Conservation (phyloP, 2,888 invertebrate genomes). For the Lottia scabra region DNA sequence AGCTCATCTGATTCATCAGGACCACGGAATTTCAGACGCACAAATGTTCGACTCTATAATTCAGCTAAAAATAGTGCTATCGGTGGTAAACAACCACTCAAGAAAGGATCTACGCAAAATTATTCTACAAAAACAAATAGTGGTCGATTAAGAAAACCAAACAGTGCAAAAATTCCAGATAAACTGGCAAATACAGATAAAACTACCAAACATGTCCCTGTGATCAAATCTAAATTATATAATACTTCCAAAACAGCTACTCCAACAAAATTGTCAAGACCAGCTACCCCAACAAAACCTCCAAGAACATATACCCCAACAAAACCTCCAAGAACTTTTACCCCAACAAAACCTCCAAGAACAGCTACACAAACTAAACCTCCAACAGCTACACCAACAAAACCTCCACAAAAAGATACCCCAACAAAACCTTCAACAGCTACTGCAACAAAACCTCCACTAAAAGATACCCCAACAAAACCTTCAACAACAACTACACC, state of each 20-base stretch:
- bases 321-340: not conserved
- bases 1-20: conserved; percentile 29
- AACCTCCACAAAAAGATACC: not conserved
- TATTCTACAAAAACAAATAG: not conserved
- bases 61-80: not conserved
- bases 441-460: not conserved
- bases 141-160: not conserved
- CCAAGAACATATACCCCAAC: not conserved
- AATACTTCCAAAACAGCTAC: too few relatives aligned
- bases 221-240: not conserved
- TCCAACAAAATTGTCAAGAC: too few relatives aligned
- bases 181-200: not conserved
- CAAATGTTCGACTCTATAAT: not conserved
- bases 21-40: not conserved
- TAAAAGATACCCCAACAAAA: not conserved
- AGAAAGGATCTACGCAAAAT: not conserved
- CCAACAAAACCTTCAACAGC: not conserved
- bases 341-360: not conserved
- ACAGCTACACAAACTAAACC: too few relatives aligned
- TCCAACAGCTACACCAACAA: not conserved
- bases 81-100: not conserved
- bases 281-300: not conserved
- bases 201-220: not conserved
- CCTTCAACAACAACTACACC: too few relatives aligned
- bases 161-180: not conserved